Evolutionary conservation across 2,113 vertebrate genomes (phyloP), one percentile per base, ranked within the genome.

Genomic region (Potamarius usumacintae): DNA sequence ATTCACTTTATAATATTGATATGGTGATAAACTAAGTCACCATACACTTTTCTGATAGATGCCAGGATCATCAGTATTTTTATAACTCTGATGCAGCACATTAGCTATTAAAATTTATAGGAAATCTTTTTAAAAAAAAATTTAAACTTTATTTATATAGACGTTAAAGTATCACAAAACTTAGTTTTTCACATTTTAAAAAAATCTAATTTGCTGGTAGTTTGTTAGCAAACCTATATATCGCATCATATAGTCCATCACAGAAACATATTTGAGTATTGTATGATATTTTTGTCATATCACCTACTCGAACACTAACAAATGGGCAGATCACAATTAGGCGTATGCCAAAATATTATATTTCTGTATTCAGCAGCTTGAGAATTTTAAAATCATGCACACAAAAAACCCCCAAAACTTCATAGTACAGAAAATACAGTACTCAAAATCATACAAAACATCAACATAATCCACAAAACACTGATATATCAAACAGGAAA

Each of bases 401-500:
- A 42, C 11, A 30, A 30, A 30, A 30, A 30, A 30, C 30, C 30
- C 30, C 30, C 0, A 1, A 30, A 12, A 42, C 20, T 34, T 57
- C 34, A 74, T 48, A 57, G 69, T 74, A 53, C 83, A 74, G 30
- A 85, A 74, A 58, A 85, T 25, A 30, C 48, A 30, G 52, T 42
- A 42, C 6, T 84, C 27, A 30, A 86, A 78, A 53, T 25, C 7
- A 82, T 34, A 76, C 7, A 83, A 76, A 95, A 96, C 97, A 97
- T 97, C 96, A 97, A 85, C 57, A 48, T 69, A 69, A 88, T 84
- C 34, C 48, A 17, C 89, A 92, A 76, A 83, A 53, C 83, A 12
- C 2, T 27, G 5, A 78, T n/a, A 42, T 58, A 48, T 62, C 14
- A 84, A 22, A 62, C 4, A 52, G 48, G n/a, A 76, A 88, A 84